Evolutionary conservation across 2,888 invertebrate genomes (phyloP).

Genomic region (Ypsolopha scabrella): DNA sequence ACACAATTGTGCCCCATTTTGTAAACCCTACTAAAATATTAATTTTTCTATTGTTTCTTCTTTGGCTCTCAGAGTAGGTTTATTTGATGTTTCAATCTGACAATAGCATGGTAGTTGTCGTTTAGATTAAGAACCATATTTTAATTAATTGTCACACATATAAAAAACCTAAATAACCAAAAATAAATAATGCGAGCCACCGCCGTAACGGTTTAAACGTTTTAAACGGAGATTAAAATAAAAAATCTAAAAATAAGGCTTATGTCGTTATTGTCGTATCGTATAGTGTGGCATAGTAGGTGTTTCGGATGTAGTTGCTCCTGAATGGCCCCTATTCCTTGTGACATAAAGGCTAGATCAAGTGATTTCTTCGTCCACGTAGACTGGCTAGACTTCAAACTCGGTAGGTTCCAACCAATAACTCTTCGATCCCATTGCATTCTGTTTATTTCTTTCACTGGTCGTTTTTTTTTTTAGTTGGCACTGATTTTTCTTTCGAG

Average conservation of each 20-base stretch:
- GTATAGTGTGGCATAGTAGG: slow-evolving; percentile 26
- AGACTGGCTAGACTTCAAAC: slow-evolving; percentile 18
- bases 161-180: slow-evolving; percentile 15
- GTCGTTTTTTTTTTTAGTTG: slow-evolving; percentile 28
- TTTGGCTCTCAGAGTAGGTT: slow-evolving; percentile 44
- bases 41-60: slow-evolving; percentile 20
- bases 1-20: slow-evolving; percentile 35
- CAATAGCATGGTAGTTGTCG: slow-evolving; percentile 45
- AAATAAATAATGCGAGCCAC: slow-evolving; percentile 34
- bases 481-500: slow-evolving; percentile 34
- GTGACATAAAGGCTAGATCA: not conserved
- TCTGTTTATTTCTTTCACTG: slow-evolving; percentile 19
- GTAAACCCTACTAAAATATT: slow-evolving; percentile 19
- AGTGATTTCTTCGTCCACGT: not conserved
- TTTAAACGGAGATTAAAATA: slow-evolving; percentile 19
- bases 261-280: not conserved
- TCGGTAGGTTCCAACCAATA: slow-evolving; percentile 12
- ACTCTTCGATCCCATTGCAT: slow-evolving; percentile 24
- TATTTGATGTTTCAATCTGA: not conserved
- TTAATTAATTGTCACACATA: slow-evolving; percentile 24
- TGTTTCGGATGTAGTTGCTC: slow-evolving; percentile 27
- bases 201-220: slow-evolving; percentile 36
- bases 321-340: slow-evolving; percentile 6
- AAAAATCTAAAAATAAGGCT: not conserved
- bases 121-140: slow-evolving; percentile 34